phyloP scores from a whole-genome alignment of 2,113 vertebrate genomes.

The Corythornis cristatus region DNA sequence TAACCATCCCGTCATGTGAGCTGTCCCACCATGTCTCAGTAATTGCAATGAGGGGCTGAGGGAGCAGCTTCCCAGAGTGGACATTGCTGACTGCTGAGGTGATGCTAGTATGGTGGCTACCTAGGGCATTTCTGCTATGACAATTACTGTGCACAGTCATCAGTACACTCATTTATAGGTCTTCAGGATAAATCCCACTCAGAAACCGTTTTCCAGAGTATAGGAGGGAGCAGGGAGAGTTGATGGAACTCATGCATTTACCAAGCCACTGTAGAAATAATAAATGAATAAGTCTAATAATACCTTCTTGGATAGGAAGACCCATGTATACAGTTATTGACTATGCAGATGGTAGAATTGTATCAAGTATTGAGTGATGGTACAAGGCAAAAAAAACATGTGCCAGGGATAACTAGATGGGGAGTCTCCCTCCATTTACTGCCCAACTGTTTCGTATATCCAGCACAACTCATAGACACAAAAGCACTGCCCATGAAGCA shows the following conservation, averaged over 20 bases:
- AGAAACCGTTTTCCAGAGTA: background rate
- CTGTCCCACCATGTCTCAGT: no score
- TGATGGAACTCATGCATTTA: background rate
- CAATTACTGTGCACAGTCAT: background rate
- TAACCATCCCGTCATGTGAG: no score
- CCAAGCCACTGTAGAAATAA: background rate
- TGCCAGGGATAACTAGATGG: background rate
- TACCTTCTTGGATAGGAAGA: background rate
- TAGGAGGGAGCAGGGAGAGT: background rate
- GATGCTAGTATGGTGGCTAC: background rate
- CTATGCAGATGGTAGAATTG: background rate
- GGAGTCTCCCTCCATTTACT: background rate
- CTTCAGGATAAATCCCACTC: background rate
- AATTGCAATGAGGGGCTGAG: background rate
- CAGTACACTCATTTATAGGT: background rate
- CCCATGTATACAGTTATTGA: background rate
- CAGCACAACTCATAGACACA: background rate
- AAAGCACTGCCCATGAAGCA: background rate
- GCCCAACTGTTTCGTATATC: background rate
- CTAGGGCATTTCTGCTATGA: background rate
- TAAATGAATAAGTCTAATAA: background rate
- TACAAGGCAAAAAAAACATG: background rate
- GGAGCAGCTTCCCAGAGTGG: background rate
- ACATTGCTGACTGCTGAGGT: background rate
- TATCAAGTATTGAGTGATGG: background rate